A percentile compares a stretch with the other conserved stretches of the same genome.
phyloP scores from a whole-genome alignment of 2,888 invertebrate species.

The Campoplex capitator region DNA sequence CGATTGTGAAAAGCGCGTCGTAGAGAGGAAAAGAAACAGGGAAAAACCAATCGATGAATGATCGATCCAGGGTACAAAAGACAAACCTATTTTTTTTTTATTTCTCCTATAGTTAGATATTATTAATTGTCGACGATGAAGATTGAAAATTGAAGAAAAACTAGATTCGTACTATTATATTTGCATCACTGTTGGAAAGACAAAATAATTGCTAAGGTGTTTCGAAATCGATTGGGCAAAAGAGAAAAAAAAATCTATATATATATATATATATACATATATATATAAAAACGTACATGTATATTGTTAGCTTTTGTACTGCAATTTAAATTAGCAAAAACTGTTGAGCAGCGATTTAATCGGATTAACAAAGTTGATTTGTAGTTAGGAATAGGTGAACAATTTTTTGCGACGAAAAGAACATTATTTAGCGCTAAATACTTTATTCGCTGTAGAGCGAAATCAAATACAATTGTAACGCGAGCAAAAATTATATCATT shows the following conservation, averaged over 20 bases:
- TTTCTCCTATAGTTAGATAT: neutral
- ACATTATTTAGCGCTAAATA: neutral
- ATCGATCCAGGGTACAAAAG: constrained; percentile 31
- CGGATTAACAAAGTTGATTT: constrained; percentile 9
- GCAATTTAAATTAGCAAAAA: constrained; percentile 56
- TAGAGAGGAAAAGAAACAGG: constrained; percentile 31
- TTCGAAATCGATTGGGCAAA: constrained; percentile 54
- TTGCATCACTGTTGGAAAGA: constrained; percentile 73
- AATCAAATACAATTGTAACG: constrained; percentile 68
- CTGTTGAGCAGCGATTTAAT: constrained; percentile 41
- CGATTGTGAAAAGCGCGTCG: constrained; percentile 14
- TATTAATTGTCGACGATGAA: constrained; percentile 39
- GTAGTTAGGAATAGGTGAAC: constrained; percentile 10
- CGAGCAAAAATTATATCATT: constrained; percentile 56
- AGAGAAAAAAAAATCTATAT: constrained; percentile 43
- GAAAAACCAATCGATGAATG: neutral
- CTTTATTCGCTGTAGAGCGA: constrained; percentile 12
- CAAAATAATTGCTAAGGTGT: constrained; percentile 82
- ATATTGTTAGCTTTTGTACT: constrained; percentile 64
- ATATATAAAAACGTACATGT: constrained; percentile 18
- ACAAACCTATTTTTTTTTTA: neutral
- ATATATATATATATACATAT: constrained; percentile 12
- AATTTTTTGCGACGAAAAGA: neutral
- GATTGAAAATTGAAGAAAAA: constrained; percentile 50
- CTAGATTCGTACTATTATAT: constrained; percentile 56